phyloP scores from a whole-genome alignment of 2,888 invertebrate species.

The Epirrhoe tristata region DNA sequence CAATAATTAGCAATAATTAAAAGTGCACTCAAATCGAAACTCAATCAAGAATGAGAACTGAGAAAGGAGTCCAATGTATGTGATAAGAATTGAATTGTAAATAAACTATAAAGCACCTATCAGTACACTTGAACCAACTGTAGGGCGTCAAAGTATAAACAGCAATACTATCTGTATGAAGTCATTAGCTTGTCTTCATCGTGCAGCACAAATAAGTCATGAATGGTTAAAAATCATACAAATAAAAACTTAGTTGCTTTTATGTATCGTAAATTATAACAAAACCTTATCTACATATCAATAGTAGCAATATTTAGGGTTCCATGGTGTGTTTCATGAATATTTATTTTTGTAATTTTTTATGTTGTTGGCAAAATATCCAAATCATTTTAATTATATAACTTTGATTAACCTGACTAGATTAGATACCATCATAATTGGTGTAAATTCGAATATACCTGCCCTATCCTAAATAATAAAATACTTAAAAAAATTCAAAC shows the following conservation, averaged over 20 bases:
- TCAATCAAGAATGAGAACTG: conserved; percentile 37
- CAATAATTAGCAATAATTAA: background rate
- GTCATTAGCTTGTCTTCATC: conserved; percentile 67
- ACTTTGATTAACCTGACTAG: no score
- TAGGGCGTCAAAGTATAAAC: conserved; percentile 54
- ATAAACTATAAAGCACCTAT: conserved; percentile 22
- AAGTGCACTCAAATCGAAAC: conserved; percentile 20
- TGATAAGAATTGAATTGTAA: conserved; percentile 29
- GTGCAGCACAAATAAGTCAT: conserved; percentile 54
- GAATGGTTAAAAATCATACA: conserved; percentile 23
- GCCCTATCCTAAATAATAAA: background rate
- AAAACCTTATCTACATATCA: conserved; percentile 14
- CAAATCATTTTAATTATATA: no score
- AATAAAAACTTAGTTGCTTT: conserved; percentile 23
- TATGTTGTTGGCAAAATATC: no score
- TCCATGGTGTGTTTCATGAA: background rate
- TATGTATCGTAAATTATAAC: conserved; percentile 10
- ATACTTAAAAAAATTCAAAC: conserved; percentile 35
- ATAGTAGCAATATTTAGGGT: conserved; percentile 6
- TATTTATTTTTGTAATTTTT: background rate
- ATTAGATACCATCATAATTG: no score
- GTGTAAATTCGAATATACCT: background rate
- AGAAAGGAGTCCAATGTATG: conserved; percentile 10
- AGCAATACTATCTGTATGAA: conserved; percentile 70
- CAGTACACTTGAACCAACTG: conserved; percentile 47